A percentile compares a stretch with the other conserved stretches of the same genome.
phyloP scores from a whole-genome alignment of 2,113 vertebrate genomes.

The Tychaedon coryphoeus region DNA sequence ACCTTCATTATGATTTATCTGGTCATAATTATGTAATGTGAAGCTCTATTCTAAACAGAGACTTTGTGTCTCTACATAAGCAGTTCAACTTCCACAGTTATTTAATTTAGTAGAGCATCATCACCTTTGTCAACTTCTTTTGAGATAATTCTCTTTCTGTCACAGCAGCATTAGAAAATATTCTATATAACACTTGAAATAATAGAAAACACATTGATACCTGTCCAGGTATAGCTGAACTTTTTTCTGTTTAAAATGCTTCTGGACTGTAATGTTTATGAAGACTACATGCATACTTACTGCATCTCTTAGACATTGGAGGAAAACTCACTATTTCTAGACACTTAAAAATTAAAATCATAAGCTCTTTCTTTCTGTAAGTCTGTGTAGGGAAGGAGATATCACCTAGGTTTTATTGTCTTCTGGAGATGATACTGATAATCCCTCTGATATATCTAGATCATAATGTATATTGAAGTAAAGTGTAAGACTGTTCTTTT shows the following conservation, averaged over 20 bases:
- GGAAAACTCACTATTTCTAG: neutral
- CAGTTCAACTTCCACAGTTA: neutral
- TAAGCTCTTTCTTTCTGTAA: neutral
- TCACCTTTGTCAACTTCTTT: neutral
- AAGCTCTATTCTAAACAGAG: neutral
- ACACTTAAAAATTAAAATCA: neutral
- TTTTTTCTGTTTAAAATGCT: neutral
- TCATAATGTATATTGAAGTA: neutral
- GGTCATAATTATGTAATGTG: neutral
- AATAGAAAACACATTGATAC: neutral
- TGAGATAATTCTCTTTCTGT: neutral
- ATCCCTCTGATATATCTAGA: neutral
- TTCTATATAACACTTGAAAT: neutral
- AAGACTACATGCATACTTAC: neutral
- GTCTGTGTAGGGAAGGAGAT: neutral
- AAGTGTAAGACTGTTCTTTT: neutral
- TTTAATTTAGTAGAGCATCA: neutral
- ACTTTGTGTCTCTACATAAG: neutral
- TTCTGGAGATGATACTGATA: neutral
- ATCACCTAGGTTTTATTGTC: neutral
- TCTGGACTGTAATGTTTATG: neutral
- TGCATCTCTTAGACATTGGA: neutral
- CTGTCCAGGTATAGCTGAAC: neutral
- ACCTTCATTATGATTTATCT: neutral
- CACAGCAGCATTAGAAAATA: neutral